These are phyloP conservation scores for Drosophila kurseongensis DNA, from an alignment of 1,140 invertebrate species.

Conservation along the genomic window DNA sequence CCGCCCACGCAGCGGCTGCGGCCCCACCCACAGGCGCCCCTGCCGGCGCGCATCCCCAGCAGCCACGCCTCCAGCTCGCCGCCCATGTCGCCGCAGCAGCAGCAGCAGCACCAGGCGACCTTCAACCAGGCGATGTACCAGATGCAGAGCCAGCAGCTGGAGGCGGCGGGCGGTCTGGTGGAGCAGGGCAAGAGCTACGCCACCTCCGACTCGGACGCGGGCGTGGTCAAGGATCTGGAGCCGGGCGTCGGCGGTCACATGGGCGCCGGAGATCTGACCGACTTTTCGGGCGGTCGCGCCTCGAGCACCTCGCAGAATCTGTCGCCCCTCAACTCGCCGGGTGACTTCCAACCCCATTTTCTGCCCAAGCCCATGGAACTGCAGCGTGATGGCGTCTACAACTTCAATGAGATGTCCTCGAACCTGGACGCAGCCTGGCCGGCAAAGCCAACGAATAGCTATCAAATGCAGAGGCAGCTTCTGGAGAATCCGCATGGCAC, in stretches of 20 bases:
- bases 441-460: constrained; percentile 70
- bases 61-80: constrained; percentile 81
- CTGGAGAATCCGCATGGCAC: constrained; percentile 73
- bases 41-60: constrained; percentile 72
- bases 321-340: constrained; percentile 75
- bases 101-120: constrained; percentile 79
- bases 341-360: constrained; percentile 74
- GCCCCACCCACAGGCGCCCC: constrained; percentile 28
- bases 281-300: constrained; percentile 67
- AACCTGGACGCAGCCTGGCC: constrained; percentile 79
- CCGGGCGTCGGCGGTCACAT: constrained; percentile 26
- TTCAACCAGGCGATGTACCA: constrained; percentile 84
- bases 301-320: constrained; percentile 78
- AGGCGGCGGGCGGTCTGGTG: constrained; percentile 52
- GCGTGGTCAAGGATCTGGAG: constrained; percentile 77
- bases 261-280: constrained; percentile 65
- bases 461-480: constrained; percentile 72
- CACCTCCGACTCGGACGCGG: constrained; percentile 77
- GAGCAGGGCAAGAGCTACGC: constrained; percentile 65
- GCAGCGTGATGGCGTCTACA: constrained; percentile 76
- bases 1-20: constrained; percentile 86
- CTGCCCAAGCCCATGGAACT: constrained; percentile 81
- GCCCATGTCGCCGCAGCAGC: constrained; percentile 82
- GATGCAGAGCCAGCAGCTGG: constrained; percentile 79
- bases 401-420: constrained; percentile 82